A percentile compares a stretch with the other conserved stretches of the same genome.
phyloP scores from a whole-genome alignment of 2,113 vertebrate genomes.

The Pluvianellus socialis region DNA sequence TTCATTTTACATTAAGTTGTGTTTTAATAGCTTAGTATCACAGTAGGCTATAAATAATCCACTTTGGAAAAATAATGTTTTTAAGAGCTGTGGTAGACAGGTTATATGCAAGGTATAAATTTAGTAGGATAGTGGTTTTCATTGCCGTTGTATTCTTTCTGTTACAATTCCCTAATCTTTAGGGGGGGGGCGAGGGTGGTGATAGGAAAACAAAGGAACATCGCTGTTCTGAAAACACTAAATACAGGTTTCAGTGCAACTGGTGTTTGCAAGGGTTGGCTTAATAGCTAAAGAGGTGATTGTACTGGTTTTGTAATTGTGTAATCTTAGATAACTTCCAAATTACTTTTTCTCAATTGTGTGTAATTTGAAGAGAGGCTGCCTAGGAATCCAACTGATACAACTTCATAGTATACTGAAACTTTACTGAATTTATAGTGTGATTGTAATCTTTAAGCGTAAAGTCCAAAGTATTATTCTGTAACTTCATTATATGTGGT shows the following conservation, averaged over 20 bases:
- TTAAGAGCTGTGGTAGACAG: not conserved
- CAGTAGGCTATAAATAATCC: not conserved
- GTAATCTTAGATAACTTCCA: not conserved
- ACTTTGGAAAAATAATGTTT: not conserved
- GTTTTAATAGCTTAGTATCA: not conserved
- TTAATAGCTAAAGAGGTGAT: not conserved
- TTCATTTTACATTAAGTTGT: not conserved
- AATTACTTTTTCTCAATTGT: constrained; percentile 21
- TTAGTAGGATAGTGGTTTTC: not conserved
- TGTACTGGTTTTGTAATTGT: not conserved
- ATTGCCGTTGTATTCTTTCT: not conserved
- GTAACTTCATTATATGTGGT: not conserved
- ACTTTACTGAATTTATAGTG: not conserved
- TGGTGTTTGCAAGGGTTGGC: not conserved
- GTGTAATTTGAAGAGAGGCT: not conserved
- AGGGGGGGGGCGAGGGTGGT: no score
- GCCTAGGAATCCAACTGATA: not conserved
- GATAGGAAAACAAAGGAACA: not conserved
- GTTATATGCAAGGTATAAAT: not conserved
- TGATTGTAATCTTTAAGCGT: not conserved
- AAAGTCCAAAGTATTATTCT: not conserved
- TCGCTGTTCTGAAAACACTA: not conserved
- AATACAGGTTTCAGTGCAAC: not conserved
- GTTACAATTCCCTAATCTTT: not conserved
- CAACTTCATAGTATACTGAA: not conserved